A percentile compares a stretch with the other conserved stretches of the same genome.
Conservation (phyloP, 2,113 vertebrate species). For the Dasyurus viverrinus region DNA sequence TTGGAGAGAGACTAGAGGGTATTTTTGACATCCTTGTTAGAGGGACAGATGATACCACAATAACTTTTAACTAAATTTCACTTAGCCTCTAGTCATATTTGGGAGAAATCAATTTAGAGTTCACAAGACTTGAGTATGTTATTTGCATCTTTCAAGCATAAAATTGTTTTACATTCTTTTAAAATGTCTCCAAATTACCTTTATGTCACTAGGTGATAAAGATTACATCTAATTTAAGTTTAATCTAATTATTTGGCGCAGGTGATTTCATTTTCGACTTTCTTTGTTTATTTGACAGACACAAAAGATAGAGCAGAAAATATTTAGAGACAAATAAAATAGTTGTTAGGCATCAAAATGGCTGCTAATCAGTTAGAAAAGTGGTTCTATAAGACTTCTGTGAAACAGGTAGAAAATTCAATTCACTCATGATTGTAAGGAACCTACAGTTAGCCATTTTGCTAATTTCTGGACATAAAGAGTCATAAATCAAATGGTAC, state of each 20-base stretch:
- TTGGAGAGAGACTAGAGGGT: not conserved
- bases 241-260: not conserved
- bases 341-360: not conserved
- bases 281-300: not conserved
- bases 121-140: conserved; percentile 76
- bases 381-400: not conserved
- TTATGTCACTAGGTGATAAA: not conserved
- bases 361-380: not conserved
- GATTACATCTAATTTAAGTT: not conserved
- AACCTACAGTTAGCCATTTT: not conserved
- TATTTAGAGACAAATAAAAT: not conserved
- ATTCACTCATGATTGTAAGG: not conserved
- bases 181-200: not conserved
- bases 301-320: not conserved
- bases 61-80: conserved; percentile 78
- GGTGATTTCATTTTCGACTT: not conserved
- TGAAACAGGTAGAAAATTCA: not conserved
- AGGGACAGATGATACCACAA: conserved; percentile 80
- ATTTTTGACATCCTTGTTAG: conserved; percentile 67
- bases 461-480: not conserved
- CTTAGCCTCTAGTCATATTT: conserved; percentile 78
- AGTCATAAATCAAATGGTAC: not conserved
- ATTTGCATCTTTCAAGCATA: conserved; percentile 72
- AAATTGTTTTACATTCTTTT: conserved; percentile 12
- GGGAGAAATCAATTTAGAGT: conserved; percentile 79